phyloP scores from a whole-genome alignment of 2,113 vertebrate genomes.

The Pteronura brasiliensis region DNA sequence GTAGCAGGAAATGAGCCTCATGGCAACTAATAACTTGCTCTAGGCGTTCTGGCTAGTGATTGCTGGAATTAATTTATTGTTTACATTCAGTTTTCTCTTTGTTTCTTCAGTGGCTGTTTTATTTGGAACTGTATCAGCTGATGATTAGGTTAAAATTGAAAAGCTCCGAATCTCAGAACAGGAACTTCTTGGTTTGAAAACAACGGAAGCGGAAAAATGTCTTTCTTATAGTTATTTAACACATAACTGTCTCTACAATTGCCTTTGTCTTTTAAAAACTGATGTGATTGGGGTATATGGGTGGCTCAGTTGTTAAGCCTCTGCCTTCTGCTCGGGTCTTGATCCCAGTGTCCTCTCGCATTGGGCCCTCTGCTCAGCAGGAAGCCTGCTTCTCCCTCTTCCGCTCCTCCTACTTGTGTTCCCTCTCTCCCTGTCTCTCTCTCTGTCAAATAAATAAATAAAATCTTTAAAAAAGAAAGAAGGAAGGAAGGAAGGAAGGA shows the following conservation, averaged over 20 bases:
- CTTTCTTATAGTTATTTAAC: neutral
- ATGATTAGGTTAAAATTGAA: neutral
- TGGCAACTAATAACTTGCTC: neutral
- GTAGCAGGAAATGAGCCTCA: slow-evolving; percentile 1
- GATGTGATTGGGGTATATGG: neutral
- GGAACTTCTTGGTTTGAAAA: neutral
- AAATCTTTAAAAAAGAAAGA: no score
- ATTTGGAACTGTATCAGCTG: neutral
- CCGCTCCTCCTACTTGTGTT: neutral
- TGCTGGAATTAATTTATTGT: neutral
- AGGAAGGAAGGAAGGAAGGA: no score
- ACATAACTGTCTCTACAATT: neutral
- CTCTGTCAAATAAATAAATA: no score
- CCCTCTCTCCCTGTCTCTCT: neutral
- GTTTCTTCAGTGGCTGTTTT: neutral
- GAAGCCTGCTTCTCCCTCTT: neutral
- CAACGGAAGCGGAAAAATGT: neutral
- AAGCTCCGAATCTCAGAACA: neutral
- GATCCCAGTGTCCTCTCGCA: neutral
- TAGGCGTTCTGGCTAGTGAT: neutral
- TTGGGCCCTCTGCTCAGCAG: neutral
- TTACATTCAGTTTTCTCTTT: neutral
- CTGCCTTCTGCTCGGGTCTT: neutral
- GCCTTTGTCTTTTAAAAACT: neutral
- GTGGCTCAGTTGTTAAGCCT: neutral